Conservation (phyloP, 2,113 vertebrate species). For the Toxostoma redivivum region DNA sequence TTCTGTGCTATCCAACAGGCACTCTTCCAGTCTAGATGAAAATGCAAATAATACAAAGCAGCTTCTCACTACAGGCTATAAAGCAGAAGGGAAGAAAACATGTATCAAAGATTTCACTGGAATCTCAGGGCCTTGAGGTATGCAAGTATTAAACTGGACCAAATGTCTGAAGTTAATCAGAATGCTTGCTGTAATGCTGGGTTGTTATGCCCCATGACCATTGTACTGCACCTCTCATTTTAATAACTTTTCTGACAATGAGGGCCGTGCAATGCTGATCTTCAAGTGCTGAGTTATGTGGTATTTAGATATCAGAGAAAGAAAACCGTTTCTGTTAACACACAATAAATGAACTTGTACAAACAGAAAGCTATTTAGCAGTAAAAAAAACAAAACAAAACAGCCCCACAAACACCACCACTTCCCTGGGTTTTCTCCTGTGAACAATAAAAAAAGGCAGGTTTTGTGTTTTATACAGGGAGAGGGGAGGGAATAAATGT, state of each 20-base stretch:
- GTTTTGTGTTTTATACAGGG: not conserved
- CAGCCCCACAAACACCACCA: accelerated
- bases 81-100: not conserved
- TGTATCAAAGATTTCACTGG: not conserved
- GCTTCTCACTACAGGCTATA: not conserved
- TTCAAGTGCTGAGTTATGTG: not conserved
- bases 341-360: not conserved
- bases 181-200: not conserved
- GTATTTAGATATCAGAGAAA: not conserved
- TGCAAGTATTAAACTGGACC: not conserved
- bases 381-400: not conserved
- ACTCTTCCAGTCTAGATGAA: slow-evolving; percentile 28
- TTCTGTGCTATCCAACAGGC: slow-evolving; percentile 26
- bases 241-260: not conserved
- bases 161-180: not conserved
- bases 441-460: not conserved
- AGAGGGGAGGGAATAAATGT: not conserved
- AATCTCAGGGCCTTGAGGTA: not conserved
- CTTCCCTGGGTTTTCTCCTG: not conserved
- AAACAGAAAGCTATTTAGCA: not conserved
- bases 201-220: not conserved
- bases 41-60: slow-evolving; percentile 48
- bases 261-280: not conserved
- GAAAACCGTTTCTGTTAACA: not conserved
- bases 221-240: not conserved